Evolutionary conservation across 2,113 vertebrate species (phyloP).

Genomic region (Catharus bicknelli): DNA sequence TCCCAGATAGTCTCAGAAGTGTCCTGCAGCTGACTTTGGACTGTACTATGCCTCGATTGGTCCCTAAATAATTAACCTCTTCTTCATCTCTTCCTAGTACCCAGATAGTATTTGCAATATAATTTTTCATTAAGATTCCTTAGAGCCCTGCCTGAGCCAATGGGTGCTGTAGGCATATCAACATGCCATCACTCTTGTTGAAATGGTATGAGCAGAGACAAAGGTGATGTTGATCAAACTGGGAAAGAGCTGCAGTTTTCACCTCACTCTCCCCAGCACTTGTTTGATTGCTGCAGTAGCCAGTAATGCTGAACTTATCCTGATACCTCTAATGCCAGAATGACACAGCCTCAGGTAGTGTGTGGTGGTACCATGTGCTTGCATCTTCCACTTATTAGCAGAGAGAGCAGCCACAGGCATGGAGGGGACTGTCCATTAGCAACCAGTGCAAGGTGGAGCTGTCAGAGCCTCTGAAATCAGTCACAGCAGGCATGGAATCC

Average conservation of each 20-base stretch:
- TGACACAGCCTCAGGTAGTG: neutral
- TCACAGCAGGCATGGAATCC: neutral
- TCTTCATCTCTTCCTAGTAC: neutral
- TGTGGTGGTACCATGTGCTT: neutral
- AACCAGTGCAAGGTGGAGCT: neutral
- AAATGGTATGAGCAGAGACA: neutral
- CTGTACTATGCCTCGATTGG: neutral
- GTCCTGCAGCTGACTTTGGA: constrained; percentile 5
- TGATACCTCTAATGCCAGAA: neutral
- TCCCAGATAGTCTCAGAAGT: constrained; percentile 13
- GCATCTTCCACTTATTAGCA: neutral
- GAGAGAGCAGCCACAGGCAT: neutral
- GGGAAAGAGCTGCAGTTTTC: neutral
- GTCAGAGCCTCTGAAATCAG: neutral
- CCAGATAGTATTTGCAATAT: neutral
- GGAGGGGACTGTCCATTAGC: neutral
- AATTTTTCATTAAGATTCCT: neutral
- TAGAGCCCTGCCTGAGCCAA: neutral
- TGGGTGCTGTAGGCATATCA: neutral
- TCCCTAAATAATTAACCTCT: neutral
- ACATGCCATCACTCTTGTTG: accelerated
- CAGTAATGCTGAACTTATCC: neutral
- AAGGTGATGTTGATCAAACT: neutral
- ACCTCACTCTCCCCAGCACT: neutral
- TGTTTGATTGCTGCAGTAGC: neutral